These are phyloP conservation scores for Megaceryle maxima DNA, from an alignment of 2,113 vertebrate species.

Conservation along the genomic window DNA sequence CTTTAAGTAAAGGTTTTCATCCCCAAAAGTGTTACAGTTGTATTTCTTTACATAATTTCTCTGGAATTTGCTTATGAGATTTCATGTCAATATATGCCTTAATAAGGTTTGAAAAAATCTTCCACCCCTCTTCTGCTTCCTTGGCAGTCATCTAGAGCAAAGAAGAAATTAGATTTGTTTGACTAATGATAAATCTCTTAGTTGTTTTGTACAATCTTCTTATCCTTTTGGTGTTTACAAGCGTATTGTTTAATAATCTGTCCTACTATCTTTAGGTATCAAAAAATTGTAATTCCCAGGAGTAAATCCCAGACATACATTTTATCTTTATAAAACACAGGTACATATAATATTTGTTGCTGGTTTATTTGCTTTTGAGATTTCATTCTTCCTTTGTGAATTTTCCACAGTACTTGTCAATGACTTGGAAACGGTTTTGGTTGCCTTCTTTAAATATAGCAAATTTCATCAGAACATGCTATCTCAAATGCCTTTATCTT, in stretches of 20 bases:
- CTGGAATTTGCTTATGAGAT: neutral
- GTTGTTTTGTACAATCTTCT: neutral
- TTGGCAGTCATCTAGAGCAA: neutral
- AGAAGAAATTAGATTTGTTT: conserved; percentile 6
- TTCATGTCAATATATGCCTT: neutral
- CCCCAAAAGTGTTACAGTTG: rapidly evolving
- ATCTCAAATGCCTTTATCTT: neutral
- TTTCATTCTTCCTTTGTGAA: neutral
- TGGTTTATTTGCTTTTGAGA: neutral
- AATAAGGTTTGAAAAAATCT: neutral
- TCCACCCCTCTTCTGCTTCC: neutral
- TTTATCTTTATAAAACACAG: neutral
- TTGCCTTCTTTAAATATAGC: neutral
- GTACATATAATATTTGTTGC: neutral
- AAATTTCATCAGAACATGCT: neutral
- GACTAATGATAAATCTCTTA: neutral
- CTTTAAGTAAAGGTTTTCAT: neutral
- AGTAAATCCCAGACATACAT: neutral
- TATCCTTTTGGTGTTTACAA: neutral
- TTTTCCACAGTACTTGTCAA: neutral
- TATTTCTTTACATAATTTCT: neutral
- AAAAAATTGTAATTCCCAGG: neutral
- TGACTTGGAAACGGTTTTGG: neutral
- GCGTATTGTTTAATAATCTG: conserved; percentile 1
- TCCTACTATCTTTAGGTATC: neutral